phyloP scores from a whole-genome alignment of 1,140 invertebrate species.

The Papilio helenus region DNA sequence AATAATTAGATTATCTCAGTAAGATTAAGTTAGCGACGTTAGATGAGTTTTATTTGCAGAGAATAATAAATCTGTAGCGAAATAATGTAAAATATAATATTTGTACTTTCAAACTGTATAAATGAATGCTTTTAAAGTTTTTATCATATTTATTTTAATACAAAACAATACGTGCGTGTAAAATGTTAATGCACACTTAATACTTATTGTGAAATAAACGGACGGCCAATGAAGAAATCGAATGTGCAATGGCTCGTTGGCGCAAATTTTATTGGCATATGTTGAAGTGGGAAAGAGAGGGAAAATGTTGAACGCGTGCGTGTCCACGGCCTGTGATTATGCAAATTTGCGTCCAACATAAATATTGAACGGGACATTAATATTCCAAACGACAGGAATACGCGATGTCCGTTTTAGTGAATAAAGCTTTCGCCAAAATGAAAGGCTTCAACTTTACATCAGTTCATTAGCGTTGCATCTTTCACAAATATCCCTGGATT shows the following conservation, averaged over 20 bases:
- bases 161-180: background rate
- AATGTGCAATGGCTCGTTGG: conserved; percentile 51
- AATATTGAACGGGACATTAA: conserved; percentile 81
- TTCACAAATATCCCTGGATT: conserved; percentile 37
- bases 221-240: conserved; percentile 47
- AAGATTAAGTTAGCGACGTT: background rate
- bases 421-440: conserved; percentile 65
- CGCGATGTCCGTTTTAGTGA: conserved; percentile 74
- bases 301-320: conserved; percentile 53
- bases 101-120: background rate
- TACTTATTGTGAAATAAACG: conserved; percentile 34
- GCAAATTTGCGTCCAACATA: conserved; percentile 79
- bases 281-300: conserved; percentile 47
- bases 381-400: conserved; percentile 79
- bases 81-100: background rate
- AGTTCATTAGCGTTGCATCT: conserved; percentile 61
- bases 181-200: conserved; percentile 34
- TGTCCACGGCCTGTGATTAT: conserved; percentile 76
- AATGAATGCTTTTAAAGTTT: background rate
- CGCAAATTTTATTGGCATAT: conserved; percentile 71
- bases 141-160: background rate
- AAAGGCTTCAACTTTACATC: conserved; percentile 57
- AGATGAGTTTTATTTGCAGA: background rate
- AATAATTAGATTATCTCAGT: too few relatives aligned
- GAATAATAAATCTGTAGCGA: background rate